These are phyloP conservation scores for Machaerirhynchus nigripectus DNA, from an alignment of 2,113 vertebrate species.

Conservation along the genomic window DNA sequence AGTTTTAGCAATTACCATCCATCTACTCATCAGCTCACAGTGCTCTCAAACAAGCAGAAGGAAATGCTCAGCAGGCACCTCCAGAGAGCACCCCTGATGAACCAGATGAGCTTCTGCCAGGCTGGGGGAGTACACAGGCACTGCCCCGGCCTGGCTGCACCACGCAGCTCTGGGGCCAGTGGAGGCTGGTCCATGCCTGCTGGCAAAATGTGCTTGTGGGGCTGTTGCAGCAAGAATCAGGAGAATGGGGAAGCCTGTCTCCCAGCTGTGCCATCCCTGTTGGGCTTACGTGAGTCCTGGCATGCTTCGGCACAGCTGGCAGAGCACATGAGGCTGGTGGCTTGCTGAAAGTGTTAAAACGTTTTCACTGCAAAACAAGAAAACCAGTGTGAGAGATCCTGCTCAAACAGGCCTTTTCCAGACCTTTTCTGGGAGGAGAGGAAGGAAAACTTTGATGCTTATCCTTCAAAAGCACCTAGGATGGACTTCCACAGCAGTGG, in stretches of 20 bases:
- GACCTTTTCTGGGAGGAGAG: not conserved
- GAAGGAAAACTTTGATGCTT: not conserved
- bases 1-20: not conserved
- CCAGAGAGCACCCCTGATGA: not conserved
- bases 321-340: not conserved
- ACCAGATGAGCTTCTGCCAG: not conserved
- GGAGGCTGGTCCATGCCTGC: accelerated
- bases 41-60: not conserved
- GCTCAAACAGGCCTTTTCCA: not conserved
- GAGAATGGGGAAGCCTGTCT: not conserved
- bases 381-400: not conserved
- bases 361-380: not conserved
- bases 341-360: not conserved
- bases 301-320: not conserved
- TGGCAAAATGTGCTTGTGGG: not conserved
- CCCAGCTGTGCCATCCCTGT: not conserved
- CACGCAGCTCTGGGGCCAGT: accelerated
- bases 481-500: not conserved
- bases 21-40: not conserved
- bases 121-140: accelerated
- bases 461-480: not conserved
- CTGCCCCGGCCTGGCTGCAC: accelerated
- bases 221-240: not conserved
- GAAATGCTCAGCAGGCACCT: not conserved
- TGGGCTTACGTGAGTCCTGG: not conserved